Evolutionary conservation across 2,888 invertebrate genomes (phyloP).

Genomic region (Amiota minor): DNA sequence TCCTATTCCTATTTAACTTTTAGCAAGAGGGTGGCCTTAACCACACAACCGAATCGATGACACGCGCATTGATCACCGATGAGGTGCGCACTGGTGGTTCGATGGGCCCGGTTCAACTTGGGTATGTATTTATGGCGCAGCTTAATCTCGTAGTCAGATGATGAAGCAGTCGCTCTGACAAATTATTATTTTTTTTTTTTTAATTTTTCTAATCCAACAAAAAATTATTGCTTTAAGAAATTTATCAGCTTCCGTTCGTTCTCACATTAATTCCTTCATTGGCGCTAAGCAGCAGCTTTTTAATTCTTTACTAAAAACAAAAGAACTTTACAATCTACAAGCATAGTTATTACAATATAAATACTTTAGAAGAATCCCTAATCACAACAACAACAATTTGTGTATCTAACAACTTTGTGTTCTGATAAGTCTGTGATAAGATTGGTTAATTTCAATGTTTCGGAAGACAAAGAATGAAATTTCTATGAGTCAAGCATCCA

Average conservation of each 20-base stretch:
- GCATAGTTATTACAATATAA: neutral
- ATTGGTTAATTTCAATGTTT: too few species aligned
- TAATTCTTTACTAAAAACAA: too few species aligned
- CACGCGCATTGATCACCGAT: constrained; percentile 94
- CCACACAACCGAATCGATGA: constrained; percentile 93
- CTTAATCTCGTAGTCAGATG: neutral
- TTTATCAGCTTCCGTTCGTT: constrained; percentile 29
- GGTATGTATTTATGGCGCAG: constrained; percentile 80
- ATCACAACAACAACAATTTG: neutral
- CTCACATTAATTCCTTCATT: neutral
- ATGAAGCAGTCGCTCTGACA: neutral
- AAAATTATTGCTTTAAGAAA: constrained; percentile 60
- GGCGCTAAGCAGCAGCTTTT: too few species aligned
- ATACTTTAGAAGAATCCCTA: neutral
- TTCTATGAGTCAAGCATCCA: too few species aligned
- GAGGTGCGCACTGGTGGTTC: constrained; percentile 87
- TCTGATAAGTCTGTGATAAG: too few species aligned
- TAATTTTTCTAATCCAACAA: constrained; percentile 48
- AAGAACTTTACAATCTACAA: neutral
- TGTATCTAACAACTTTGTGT: neutral
- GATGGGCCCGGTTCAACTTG: constrained; percentile 93
- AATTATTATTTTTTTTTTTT: neutral
- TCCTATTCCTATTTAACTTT: constrained; percentile 69
- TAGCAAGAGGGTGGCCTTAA: constrained; percentile 79
- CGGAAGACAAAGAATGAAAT: too few species aligned